Evolutionary conservation across 2,797 vertebrate species (phyloP).

Genomic region (Centropyge bicolor): DNA sequence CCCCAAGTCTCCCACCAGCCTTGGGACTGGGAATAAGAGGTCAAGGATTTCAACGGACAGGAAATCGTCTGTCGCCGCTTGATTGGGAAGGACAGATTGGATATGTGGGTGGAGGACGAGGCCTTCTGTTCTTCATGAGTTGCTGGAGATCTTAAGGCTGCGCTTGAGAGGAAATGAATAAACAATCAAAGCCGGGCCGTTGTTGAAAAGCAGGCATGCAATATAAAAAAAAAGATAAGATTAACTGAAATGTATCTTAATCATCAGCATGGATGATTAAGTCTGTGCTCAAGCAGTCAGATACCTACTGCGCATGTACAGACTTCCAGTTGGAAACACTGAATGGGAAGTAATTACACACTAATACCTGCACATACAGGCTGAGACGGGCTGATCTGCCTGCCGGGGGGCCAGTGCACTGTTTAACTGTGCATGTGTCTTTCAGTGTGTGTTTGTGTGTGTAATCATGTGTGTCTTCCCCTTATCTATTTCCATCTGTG

Average conservation of each 20-base stretch:
- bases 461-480: slow-evolving; percentile 56
- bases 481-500: slow-evolving; percentile 67
- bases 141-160: slow-evolving; percentile 45
- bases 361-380: slow-evolving; percentile 55
- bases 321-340: neutral
- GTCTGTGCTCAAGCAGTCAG: neutral
- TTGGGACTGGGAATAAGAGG: slow-evolving; percentile 58
- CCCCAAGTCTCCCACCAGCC: slow-evolving; percentile 68
- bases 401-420: slow-evolving; percentile 23
- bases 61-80: slow-evolving; percentile 77
- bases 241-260: slow-evolving; percentile 29
- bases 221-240: slow-evolving; percentile 15
- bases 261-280: slow-evolving; percentile 13
- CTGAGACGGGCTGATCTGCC: slow-evolving; percentile 48
- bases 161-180: slow-evolving; percentile 50
- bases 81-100: slow-evolving; percentile 68
- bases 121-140: slow-evolving; percentile 48
- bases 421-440: slow-evolving; percentile 59
- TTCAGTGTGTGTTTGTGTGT: slow-evolving; percentile 49
- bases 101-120: slow-evolving; percentile 59
- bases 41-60: slow-evolving; percentile 61
- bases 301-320: neutral
- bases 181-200: slow-evolving; percentile 34
- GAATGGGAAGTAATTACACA: slow-evolving; percentile 41
- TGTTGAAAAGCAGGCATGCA: slow-evolving; percentile 26